Conservation (phyloP, 2,113 vertebrate genomes). For the Pica pica region DNA sequence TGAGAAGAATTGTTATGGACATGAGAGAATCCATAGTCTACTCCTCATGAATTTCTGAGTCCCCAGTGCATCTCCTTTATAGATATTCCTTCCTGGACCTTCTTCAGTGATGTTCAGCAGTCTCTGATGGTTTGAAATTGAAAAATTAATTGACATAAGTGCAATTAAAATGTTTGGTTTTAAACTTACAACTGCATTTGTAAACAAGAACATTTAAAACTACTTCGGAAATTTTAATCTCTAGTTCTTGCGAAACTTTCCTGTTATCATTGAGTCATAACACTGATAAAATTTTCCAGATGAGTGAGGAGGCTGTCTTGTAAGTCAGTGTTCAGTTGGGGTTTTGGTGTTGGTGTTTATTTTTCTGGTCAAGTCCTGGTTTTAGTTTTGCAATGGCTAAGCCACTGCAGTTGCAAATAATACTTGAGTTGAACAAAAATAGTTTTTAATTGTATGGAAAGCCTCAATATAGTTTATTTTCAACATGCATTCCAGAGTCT, state of each 20-base stretch:
- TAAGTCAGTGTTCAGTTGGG: too few species aligned
- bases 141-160: background rate
- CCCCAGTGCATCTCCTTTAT: background rate
- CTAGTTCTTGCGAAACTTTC: background rate
- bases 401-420: background rate
- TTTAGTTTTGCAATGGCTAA: background rate
- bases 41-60: background rate
- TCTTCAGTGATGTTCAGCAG: background rate
- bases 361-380: background rate
- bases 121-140: background rate
- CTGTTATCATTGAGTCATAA: background rate
- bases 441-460: background rate
- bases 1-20: background rate
- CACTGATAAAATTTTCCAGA: background rate
- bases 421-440: background rate
- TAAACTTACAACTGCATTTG: background rate
- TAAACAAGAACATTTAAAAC: background rate
- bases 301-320: background rate
- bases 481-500: background rate
- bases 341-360: background rate
- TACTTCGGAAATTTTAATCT: background rate
- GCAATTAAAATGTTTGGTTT: background rate
- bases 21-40: background rate
- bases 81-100: background rate
- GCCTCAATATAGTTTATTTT: background rate